Evolutionary conservation across 2,113 vertebrate species (phyloP), one percentile per base, ranked within the genome.

Genomic region (Paradoxurus hermaphroditus): DNA sequence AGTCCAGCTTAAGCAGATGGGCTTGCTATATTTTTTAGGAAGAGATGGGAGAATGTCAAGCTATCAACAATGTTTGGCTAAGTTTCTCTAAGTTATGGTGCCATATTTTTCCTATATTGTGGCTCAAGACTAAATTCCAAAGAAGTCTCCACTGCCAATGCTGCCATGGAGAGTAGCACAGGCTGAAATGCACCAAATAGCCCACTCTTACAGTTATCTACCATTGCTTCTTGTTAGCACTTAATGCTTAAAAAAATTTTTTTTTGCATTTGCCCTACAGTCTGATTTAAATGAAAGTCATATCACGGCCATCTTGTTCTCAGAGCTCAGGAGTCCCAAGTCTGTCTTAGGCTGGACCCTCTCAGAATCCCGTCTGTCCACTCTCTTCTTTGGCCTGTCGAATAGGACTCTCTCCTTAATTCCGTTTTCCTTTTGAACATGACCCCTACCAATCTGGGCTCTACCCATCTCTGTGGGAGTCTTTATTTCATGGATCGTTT

Each of bases 211-310:
- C 5, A n/a, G 7, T 56, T 4, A 51, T 49, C 19, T 53, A 41
- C 31, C 15, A 36, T 65, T 21, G 53, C 19, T 79, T 25, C 46
- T 91, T 88, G 23, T 87, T 67, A 51, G 29, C 39, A 39, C 14
- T 78, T 62, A 46, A 19, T 4, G 23, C 10, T 27, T 63, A 31
- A 21, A 77, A 29, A 65, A 11, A 16, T 8, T 13, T 13, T 15
- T 56, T 39, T 65, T 39, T 44, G 1, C 14, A 56, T 72, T 96
- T 96, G 16, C 12, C 6, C 7, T 62, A 67, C 5, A 87, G 6
- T 79, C 36, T 90, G 21, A 70, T 81, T 11, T 16, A 75, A 84
- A 68, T 91, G 77, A 82, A 91, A 70, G 15, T 73, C 39, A 16
- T 7, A 9, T 6, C 3, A 49, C 0, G 77, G 36, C 16, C 9